Evolutionary conservation across 2,888 invertebrate genomes (phyloP), one percentile per base, ranked within the genome.

Genomic region (Scaptomyza parva): DNA sequence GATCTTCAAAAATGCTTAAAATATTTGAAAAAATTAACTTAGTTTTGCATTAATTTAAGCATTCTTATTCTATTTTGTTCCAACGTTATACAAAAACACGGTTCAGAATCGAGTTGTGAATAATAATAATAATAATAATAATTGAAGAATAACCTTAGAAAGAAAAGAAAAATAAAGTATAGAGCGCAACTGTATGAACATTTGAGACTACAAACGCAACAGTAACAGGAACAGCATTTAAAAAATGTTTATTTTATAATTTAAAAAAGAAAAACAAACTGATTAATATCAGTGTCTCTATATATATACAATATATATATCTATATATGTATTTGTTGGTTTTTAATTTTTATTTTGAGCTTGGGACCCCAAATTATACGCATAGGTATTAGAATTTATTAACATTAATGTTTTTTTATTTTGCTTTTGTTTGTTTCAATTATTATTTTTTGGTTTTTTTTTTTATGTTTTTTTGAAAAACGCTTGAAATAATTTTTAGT

Each of bases 181-280:
- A 57, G 61, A 78, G 60, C 64, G 60, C 64, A 81, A 73, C 55
- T 65, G 45, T 62, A 84, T 78, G 47, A 73, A 76, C 72, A 83
- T 80, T 85, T 88, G 86, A 85, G 88, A 85, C 84, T 85, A 86
- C 76, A 87, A 78, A 85, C 84, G 84, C 88, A 85, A 85, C 84
- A 86, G 73, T 86, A 85, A 85, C 84, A 85, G 84, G 84, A 85
- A 85, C 80, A 80, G 84, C 84, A 85, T 85, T 85, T 84, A 84
- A 70, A 82, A 83, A 83, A 83, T 83, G 82, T 83, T 86, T 85
- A 74, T 82, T 84, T 77, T 79, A 70, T 84, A 76, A 71, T 71
- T 78, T 71, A 60, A 14, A 41, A 22, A 43, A 17, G 51, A n/a
- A n/a, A n/a, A n/a, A n/a, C n/a, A n/a, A n/a, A n/a, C 58, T 59